These are phyloP conservation scores for Podilymbus podiceps DNA, from an alignment of 2,113 vertebrate species.

Conservation along the genomic window DNA sequence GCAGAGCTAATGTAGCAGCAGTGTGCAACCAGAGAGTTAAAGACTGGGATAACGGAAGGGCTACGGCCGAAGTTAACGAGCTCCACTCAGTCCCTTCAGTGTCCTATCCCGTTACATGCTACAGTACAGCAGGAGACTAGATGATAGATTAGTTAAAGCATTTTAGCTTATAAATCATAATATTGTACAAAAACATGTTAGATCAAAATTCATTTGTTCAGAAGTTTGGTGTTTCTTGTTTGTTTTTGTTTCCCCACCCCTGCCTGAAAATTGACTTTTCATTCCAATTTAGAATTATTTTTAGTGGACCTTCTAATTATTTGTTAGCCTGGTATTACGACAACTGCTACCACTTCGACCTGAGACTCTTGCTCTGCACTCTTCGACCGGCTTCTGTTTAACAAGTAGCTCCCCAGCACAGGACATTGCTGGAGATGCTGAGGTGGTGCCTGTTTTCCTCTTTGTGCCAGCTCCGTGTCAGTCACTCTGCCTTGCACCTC, in stretches of 20 bases:
- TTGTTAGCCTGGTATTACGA: neutral
- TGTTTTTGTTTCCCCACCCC: neutral
- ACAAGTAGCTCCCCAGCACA: neutral
- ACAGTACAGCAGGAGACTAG: neutral
- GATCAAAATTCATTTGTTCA: neutral
- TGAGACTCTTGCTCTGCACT: neutral
- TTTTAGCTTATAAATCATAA: neutral
- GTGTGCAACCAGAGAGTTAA: neutral
- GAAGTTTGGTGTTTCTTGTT: neutral
- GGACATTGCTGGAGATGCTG: fast-evolving
- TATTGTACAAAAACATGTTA: neutral
- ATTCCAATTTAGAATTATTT: neutral
- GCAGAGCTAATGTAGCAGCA: neutral
- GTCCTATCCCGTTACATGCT: neutral
- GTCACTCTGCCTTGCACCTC: neutral
- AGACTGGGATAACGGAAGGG: neutral
- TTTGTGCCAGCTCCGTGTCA: neutral
- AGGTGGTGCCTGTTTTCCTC: neutral
- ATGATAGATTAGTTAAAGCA: neutral
- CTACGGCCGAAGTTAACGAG: neutral
- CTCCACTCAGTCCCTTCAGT: neutral
- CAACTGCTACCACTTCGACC: neutral
- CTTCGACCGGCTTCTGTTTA: neutral
- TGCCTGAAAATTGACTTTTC: neutral
- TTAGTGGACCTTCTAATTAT: neutral